Conservation (phyloP, 2,888 invertebrate species). For the Baronia brevicornis region DNA sequence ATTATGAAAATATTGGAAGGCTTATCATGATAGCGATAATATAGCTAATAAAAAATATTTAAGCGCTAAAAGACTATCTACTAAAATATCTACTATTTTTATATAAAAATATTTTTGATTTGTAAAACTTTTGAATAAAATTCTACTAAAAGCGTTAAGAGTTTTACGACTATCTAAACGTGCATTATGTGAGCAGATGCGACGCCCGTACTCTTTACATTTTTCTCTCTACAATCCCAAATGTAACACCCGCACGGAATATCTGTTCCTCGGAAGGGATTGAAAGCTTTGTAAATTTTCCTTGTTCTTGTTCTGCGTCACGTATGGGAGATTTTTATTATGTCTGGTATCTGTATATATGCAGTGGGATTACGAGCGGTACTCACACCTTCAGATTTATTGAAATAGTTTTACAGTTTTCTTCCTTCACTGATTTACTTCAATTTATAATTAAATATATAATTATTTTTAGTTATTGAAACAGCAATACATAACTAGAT, state of each 20-base stretch:
- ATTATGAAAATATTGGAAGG: too few species aligned
- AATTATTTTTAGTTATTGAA: too few species aligned
- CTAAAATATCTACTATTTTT: too few species aligned
- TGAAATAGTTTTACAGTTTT: constrained; percentile 1
- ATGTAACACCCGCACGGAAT: constrained; percentile 20
- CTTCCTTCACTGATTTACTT: too few species aligned
- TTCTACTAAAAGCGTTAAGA: neutral
- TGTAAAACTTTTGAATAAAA: too few species aligned
- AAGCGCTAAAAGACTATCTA: too few species aligned
- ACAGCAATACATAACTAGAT: too few species aligned
- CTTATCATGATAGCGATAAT: too few species aligned
- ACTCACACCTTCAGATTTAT: constrained; percentile 20
- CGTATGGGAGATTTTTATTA: constrained; percentile 64
- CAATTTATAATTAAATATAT: too few species aligned
- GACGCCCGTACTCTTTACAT: constrained; percentile 9
- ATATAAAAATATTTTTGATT: too few species aligned
- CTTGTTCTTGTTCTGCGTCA: constrained; percentile 51
- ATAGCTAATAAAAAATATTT: too few species aligned
- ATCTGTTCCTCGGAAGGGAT: constrained; percentile 29
- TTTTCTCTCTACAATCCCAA: constrained; percentile 9
- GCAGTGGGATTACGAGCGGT: constrained; percentile 26
- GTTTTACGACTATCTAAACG: constrained; percentile 1
- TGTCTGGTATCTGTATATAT: constrained; percentile 29
- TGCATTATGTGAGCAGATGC: constrained; percentile 5
- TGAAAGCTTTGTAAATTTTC: constrained; percentile 44